Base-by-base conservation (phyloP, 2,113 vertebrate genomes). In the Clarias macrocephalus region DNA sequence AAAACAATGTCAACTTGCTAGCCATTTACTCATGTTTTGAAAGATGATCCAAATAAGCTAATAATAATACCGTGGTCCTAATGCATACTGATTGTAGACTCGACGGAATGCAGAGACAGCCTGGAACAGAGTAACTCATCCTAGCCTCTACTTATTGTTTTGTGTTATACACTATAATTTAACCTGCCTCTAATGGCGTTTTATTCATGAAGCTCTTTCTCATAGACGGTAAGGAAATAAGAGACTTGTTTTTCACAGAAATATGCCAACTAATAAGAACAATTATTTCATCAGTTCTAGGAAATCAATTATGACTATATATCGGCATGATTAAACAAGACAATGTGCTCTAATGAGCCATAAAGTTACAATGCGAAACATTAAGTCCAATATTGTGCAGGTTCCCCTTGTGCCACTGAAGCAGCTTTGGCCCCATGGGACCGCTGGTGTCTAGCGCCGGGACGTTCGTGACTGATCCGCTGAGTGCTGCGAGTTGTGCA, bases 101-200 rank as follows among this genome's bases (percentile, higher is more conserved):
- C n/a, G 48, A 66, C 8, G 63, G n/a, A 85, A 37, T 80, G 37
- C 84, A 86, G 59, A 42, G 18, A 19, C 76, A 80, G 63, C 10
- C 28, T 68, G 75, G 16, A 85, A 13, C 30, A 68, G 30, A 72
- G 73, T 28, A 63, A 83, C 73, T 87, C 57, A 48, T 25, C 73
- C 84, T 76, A 88, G 85, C 37, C 79, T 85, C 48, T 19, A 65
- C 25, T 90, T 62, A 81, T 79, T 84, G 76, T 80, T 72, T 62
- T 88, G 63, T 68, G 88, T 57, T 21, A 13, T 48, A 37, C 73
- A 37, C 80, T 65, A 75, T 80, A 68, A 86, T 91, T 89, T 81
- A 89, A 89, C 33, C 5, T 88, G 87, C 85, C 85, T 86, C 54
- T 70, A 85, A 60, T 18, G 72, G 59, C 30, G 37, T 66, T 21